Evolutionary conservation across 2,113 vertebrate species (phyloP).

Genomic region (Hipposideros armiger): DNA sequence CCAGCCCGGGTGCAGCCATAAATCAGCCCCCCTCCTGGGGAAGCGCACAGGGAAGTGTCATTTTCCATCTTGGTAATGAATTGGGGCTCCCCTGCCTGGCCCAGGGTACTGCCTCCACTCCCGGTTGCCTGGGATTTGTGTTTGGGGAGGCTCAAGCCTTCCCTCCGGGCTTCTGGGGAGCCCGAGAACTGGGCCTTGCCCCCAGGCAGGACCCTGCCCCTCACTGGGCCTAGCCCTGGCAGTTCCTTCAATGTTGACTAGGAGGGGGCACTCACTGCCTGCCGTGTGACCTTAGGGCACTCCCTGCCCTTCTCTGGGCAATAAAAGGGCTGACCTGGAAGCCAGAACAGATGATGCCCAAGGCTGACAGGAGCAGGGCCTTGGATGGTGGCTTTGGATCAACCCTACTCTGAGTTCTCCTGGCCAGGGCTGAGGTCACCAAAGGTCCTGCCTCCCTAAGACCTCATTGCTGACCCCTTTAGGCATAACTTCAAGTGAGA

Average conservation of each 20-base stretch:
- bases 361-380: not conserved
- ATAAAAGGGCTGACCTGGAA: not conserved
- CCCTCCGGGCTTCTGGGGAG: not conserved
- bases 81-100: slow-evolving; percentile 78
- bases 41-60: slow-evolving; percentile 24
- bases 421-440: not conserved
- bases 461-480: not conserved
- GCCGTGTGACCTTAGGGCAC: not conserved
- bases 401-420: not conserved
- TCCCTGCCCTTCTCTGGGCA: not conserved
- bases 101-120: accelerated
- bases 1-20: slow-evolving; percentile 57
- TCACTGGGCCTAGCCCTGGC: not conserved
- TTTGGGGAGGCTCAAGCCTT: not conserved
- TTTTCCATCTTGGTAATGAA: slow-evolving; percentile 83
- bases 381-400: not conserved
- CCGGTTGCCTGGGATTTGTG: not conserved
- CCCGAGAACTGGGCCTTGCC: accelerated
- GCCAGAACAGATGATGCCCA: not conserved
- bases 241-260: accelerated
- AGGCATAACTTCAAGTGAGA: not conserved
- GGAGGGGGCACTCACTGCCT: accelerated
- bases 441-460: not conserved
- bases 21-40: slow-evolving; percentile 80
- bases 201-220: not conserved